A percentile compares a stretch with the other conserved stretches of the same genome.
Evolutionary conservation across 1,140 invertebrate genomes (phyloP).

Genomic region (Oscheius sp.): DNA sequence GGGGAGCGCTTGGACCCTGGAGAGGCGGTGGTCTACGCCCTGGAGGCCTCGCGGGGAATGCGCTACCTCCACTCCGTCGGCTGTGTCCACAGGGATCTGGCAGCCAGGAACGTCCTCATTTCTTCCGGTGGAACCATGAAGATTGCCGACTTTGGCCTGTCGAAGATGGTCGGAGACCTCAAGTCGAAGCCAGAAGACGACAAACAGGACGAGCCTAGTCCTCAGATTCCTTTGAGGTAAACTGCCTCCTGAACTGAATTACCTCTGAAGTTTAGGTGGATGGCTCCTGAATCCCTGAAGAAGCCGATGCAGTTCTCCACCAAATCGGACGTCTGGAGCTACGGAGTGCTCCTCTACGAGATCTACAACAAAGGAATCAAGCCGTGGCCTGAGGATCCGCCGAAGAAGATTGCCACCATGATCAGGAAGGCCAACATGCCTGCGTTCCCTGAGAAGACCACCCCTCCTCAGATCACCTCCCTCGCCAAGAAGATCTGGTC

Average conservation of each 20-base stretch:
- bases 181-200: not conserved
- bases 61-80: constrained; percentile 61
- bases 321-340: constrained; percentile 59
- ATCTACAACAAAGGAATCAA: constrained; percentile 62
- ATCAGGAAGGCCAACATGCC: constrained; percentile 24
- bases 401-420: constrained; percentile 23
- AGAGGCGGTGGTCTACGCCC: constrained; percentile 22
- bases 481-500: not conserved
- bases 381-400: constrained; percentile 37
- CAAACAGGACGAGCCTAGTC: constrained; percentile 61
- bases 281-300: constrained; percentile 59
- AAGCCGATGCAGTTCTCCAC: constrained; percentile 41
- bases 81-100: constrained; percentile 76
- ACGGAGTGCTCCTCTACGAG: constrained; percentile 60
- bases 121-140: too few species aligned
- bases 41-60: constrained; percentile 41
- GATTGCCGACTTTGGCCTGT: too few species aligned
- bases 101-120: constrained; percentile 81
- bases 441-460: not conserved
- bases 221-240: too few species aligned
- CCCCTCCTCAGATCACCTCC: constrained; percentile 4
- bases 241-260: too few species aligned
- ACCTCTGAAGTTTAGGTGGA: too few species aligned
- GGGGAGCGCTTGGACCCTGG: constrained; percentile 35
- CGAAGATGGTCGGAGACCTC: not conserved